Evolutionary conservation across 2,888 invertebrate species (phyloP).

Genomic region (Erpobdella octoculata): DNA sequence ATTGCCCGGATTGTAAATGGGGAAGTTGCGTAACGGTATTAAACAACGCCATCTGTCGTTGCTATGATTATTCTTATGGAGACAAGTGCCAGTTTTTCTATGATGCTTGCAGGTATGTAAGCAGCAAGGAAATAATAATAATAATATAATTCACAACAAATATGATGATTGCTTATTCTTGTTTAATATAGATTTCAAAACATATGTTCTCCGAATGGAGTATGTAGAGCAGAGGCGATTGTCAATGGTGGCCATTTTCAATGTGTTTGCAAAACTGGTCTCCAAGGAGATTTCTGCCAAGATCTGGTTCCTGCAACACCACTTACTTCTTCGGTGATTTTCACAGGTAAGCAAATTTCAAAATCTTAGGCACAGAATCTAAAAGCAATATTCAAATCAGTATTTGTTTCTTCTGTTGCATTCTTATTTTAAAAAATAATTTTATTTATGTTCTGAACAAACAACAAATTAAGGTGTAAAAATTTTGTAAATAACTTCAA

Average conservation of each 20-base stretch:
- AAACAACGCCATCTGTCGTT: neutral
- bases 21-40: neutral
- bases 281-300: constrained; percentile 17
- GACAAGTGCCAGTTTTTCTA: neutral
- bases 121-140: neutral
- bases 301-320: neutral
- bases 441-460: no score
- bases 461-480: no score
- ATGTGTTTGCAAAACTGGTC: constrained; percentile 29
- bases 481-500: no score
- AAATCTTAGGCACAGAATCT: no score
- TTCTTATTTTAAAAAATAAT: no score
- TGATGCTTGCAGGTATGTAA: neutral
- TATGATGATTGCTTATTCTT: neutral
- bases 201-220: neutral
- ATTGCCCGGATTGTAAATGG: neutral
- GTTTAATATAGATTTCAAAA: constrained; percentile 3
- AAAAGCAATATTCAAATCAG: no score
- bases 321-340: neutral
- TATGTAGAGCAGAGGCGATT: neutral
- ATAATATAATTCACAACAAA: neutral
- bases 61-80: neutral
- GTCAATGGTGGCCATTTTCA: constrained; percentile 9
- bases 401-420: no score
- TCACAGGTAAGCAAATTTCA: no score